These are phyloP conservation scores for Diachrysia chrysitis DNA, from an alignment of 2,888 invertebrate genomes.

Conservation along the genomic window DNA sequence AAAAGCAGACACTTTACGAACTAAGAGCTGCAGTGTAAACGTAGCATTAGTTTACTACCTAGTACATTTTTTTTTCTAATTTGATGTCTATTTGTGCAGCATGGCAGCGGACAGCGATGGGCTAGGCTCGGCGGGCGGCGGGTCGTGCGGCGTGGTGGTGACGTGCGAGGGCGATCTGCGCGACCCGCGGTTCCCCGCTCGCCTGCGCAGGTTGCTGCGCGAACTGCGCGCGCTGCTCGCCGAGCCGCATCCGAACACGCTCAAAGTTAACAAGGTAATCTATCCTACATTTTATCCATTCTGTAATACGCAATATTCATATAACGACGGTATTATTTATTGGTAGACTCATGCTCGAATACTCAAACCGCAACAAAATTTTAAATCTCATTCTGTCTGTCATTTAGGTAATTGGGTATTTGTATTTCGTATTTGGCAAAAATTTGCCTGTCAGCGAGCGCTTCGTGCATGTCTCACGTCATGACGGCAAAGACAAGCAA, in stretches of 20 bases:
- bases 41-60: no score
- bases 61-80: background rate
- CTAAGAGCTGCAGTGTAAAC: no score
- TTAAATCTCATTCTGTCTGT: no score
- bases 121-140: constrained; percentile 91
- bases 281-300: background rate
- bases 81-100: constrained; percentile 64
- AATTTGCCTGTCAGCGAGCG: no score
- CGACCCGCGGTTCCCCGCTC: constrained; percentile 95
- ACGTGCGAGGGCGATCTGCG: constrained; percentile 97
- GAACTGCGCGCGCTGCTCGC: constrained; percentile 94
- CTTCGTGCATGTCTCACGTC: no score
- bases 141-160: constrained; percentile 96
- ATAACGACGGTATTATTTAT: background rate
- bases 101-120: constrained; percentile 96
- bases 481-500: no score
- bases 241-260: constrained; percentile 87
- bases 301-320: no score
- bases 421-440: no score
- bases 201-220: constrained; percentile 93
- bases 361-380: no score
- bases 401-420: no score
- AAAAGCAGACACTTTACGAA: no score
- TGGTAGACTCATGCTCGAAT: no score
- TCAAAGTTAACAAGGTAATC: constrained; percentile 91